A percentile compares a stretch with the other conserved stretches of the same genome.
Evolutionary conservation across 2,113 vertebrate species (phyloP).

Genomic region (Pedetes capensis): DNA sequence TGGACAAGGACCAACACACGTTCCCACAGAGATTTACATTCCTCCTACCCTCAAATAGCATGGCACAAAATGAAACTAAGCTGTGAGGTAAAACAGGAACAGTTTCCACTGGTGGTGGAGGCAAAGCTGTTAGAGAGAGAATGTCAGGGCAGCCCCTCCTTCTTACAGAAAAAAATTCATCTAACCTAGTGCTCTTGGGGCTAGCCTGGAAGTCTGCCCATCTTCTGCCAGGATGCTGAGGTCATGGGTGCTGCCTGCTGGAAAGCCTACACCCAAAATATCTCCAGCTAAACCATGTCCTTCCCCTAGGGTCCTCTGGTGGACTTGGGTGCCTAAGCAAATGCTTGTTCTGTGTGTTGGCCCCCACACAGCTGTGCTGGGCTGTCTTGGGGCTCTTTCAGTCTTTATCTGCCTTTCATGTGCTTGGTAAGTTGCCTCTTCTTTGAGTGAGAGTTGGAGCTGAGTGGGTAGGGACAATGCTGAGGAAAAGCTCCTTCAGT

Average conservation of each 20-base stretch:
- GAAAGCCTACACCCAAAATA: background rate
- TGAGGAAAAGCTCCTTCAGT: background rate
- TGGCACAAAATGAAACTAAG: background rate
- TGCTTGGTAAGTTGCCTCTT: background rate
- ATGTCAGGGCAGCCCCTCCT: background rate
- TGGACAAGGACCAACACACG: background rate
- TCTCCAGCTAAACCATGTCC: background rate
- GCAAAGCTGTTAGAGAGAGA: slow-evolving; percentile 4
- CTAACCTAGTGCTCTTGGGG: background rate
- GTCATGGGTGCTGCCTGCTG: background rate
- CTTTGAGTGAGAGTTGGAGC: background rate
- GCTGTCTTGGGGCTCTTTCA: background rate
- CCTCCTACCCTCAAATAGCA: background rate
- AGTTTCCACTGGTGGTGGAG: background rate
- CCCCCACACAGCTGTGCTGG: background rate
- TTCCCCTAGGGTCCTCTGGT: background rate
- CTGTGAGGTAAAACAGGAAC: slow-evolving; percentile 19
- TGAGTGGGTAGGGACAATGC: background rate
- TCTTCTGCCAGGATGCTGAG: too few relatives aligned
- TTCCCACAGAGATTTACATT: background rate
- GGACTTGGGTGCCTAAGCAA: background rate
- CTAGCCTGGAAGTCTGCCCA: background rate
- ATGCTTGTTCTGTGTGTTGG: background rate
- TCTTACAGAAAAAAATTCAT: background rate
- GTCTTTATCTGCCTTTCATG: background rate